Conservation (phyloP, 2,888 invertebrate genomes). For the Monoplex corrugatus region DNA sequence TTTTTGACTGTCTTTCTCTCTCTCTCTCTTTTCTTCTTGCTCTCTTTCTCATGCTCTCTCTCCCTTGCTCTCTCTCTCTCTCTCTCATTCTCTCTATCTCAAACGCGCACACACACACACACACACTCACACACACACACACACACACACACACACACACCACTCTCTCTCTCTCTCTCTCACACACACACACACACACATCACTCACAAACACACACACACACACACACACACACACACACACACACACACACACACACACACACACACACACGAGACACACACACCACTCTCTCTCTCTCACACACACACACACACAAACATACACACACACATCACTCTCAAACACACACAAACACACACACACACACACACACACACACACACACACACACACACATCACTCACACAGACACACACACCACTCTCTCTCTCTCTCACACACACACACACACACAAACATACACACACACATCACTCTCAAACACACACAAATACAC, state of each 20-base stretch:
- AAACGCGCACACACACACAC: slow-evolving; percentile 19
- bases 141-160: not conserved
- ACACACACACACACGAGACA: not conserved
- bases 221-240: slow-evolving; percentile 13
- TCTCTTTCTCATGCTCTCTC: too few relatives aligned
- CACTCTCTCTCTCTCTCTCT: not conserved
- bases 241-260: slow-evolving; percentile 13
- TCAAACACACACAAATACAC: not conserved
- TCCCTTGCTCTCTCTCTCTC: too few relatives aligned
- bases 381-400: slow-evolving; percentile 7
- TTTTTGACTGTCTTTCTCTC: not conserved
- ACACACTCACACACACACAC: slow-evolving; percentile 26
- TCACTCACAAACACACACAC: not conserved
- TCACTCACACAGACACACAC: not conserved
- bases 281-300: not conserved
- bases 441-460: not conserved
- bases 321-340: not conserved
- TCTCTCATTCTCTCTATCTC: too few relatives aligned
- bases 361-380: not conserved
- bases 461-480: not conserved
- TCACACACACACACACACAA: not conserved
- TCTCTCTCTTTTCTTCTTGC: not conserved
- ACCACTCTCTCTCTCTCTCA: not conserved
- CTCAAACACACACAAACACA: not conserved
- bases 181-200: not conserved